Conservation (phyloP, 1,140 invertebrate species). For the Cotesia typhae region DNA sequence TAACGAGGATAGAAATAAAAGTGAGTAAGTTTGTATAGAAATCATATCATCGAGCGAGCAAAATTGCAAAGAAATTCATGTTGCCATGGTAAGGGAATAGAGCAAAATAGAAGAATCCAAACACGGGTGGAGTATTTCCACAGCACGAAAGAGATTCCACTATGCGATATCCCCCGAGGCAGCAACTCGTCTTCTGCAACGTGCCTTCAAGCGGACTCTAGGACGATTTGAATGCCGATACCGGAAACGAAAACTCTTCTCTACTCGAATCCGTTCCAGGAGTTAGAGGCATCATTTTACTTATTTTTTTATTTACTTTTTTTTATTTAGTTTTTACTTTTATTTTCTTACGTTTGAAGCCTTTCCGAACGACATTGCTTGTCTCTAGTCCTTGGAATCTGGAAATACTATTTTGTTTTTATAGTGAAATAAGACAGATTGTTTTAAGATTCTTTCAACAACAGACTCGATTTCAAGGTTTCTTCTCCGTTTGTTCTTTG, state of each 20-base stretch:
- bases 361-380: constrained; percentile 23
- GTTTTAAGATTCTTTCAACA: too few relatives aligned
- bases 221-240: constrained; percentile 25
- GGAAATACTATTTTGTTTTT: constrained; percentile 11
- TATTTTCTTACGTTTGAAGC: constrained; percentile 10
- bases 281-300: constrained; percentile 20
- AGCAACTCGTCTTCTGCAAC: constrained; percentile 27
- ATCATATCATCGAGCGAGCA: too few relatives aligned
- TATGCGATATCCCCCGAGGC: constrained; percentile 22
- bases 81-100: too few relatives aligned
- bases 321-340: background rate
- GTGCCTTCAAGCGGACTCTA: constrained; percentile 20
- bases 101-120: too few relatives aligned
- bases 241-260: constrained; percentile 29
- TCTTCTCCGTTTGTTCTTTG: too few relatives aligned
- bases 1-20: too few relatives aligned
- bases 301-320: background rate
- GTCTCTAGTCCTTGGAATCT: constrained; percentile 5
- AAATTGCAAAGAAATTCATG: too few relatives aligned
- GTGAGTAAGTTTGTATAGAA: too few relatives aligned
- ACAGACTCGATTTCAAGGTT: too few relatives aligned
- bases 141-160: too few relatives aligned
- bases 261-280: constrained; percentile 19
- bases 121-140: too few relatives aligned
- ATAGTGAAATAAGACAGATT: background rate